Percentiles rank a stretch among this genome's conserved stretches.
Evolutionary conservation across 1,140 invertebrate genomes (phyloP).

Genomic region (Plutomurus gul): DNA sequence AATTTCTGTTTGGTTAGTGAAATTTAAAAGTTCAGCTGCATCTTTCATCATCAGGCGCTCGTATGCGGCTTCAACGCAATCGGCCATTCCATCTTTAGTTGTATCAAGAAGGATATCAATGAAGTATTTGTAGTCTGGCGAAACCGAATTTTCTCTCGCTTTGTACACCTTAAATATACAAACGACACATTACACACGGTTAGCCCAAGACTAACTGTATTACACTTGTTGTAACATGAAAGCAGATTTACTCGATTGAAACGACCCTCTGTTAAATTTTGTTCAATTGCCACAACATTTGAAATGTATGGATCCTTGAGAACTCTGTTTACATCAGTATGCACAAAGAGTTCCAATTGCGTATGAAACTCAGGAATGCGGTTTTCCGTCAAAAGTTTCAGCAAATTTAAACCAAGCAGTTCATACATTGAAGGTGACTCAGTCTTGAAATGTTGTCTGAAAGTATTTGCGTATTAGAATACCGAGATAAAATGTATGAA

Average conservation of each 20-base stretch:
- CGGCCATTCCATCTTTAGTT: constrained; percentile 94
- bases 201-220: constrained; percentile 95
- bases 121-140: constrained; percentile 81
- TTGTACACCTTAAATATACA: constrained; percentile 1
- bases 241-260: constrained; percentile 88
- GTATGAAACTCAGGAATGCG: constrained; percentile 98
- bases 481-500: not conserved
- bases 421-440: constrained; percentile 96
- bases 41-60: constrained; percentile 85
- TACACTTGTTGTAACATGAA: constrained; percentile 76
- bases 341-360: constrained; percentile 91
- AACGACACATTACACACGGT: not conserved
- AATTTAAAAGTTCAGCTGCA: constrained; percentile 87
- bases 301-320: constrained; percentile 92
- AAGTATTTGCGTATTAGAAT: not conserved
- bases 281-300: constrained; percentile 93
- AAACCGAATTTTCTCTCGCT: not conserved
- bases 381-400: constrained; percentile 94
- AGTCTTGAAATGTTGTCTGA: constrained; percentile 54
- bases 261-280: constrained; percentile 98
- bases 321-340: constrained; percentile 65
- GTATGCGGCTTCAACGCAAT: constrained; percentile 95
- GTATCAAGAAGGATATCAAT: constrained; percentile 96
- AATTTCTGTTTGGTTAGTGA: constrained; percentile 61
- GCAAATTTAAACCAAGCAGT: constrained; percentile 89